Base-by-base conservation (phyloP, 2,797 vertebrate genomes). In the Acipenser ruthenus region DNA sequence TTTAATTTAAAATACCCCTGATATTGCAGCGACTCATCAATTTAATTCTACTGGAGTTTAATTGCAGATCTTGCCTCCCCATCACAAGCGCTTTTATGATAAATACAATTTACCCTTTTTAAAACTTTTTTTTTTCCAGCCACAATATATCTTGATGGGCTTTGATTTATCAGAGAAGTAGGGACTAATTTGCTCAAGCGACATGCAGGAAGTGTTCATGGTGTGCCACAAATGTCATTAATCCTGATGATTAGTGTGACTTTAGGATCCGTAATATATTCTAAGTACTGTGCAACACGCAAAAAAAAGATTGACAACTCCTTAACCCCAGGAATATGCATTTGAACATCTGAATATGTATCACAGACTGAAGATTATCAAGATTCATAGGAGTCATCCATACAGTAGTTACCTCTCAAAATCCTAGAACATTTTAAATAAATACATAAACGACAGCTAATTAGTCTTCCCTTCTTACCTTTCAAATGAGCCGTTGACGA, bases 1-100 rank as follows among this genome's bases (percentile, higher is more conserved):
- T 67, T 79, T 74, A 67, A 78, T 72, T 72, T 80, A 78, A 74
- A 64, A 69, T 70, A 68, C 77, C 80, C 76, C 77, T 75, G 79
- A 82, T 79, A 81, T 74, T 73, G 74, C 74, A 77, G 71, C 64
- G 61, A 66, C 69, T 64, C 74, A 79, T 82, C 77, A 79, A 78
- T 82, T 80, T 79, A 77, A 78, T 78, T 71, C 65, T 74, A 73
- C 72, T 67, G 64, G 68, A 73, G 72, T 73, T 80, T 78, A 77
- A 75, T 70, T 67, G 69, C 69, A 65, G 71, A 70, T 70, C 61
- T 37, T 70, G 62, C 50, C 68, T 66, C 66, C 55, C n/a, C 68
- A 64, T 62, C 63, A 65, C 15, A 62, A 51, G 66, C 60, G 63
- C 12, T 58, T 13, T 58, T 58, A n/a, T 58, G 15, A 58, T 58